Base-by-base conservation (phyloP, 2,888 invertebrate species). In the Penaeus monodon region DNA sequence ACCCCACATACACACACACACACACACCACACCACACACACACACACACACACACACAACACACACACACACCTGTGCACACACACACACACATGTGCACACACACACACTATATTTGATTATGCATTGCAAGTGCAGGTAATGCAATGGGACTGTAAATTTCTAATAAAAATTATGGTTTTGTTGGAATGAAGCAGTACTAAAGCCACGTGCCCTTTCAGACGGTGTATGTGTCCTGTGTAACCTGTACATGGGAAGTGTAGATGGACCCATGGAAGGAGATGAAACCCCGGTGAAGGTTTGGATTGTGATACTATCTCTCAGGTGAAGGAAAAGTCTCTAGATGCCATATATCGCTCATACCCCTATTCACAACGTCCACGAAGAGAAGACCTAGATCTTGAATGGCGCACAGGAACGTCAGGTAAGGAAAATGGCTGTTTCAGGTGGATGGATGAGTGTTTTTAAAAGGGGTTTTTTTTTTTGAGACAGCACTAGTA, bases 281-380 rank as follows among this genome's bases (percentile, higher is more conserved):
- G 92, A 92, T 70, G 92, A 93, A 89, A 96, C 97, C 91, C 96
- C 97, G 91, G 98, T 99, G 73, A 97, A 98, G 93, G 99, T 99
- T 94, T 99, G 91, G 99, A 99, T 94, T 99, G 99, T 94, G 99
- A 99, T 94, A 98, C 98, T 90, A 98, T 99, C 93, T 97, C 97
- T 91, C 99, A 99, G 94, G 98, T 99, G 74, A 90, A 91, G 93
- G 99, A 99, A 93, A 99, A 99, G 93, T 97, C 98, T 91, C 94
- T 99, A 92, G 99, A 99, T 93, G 97, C 98, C 88, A 98, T 99
- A 92, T 99, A 99, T 93, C 96, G 98, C 92, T 98, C 98, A 91
- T 98, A 97, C 91, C 98, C 98, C 80, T 98, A 97, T 93, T 98
- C 98, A 91, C 97, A 97, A 93, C 94, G 99, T 92, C 99, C 99